Base-by-base conservation (phyloP, 2,888 invertebrate species). In the Idaea aversata region DNA sequence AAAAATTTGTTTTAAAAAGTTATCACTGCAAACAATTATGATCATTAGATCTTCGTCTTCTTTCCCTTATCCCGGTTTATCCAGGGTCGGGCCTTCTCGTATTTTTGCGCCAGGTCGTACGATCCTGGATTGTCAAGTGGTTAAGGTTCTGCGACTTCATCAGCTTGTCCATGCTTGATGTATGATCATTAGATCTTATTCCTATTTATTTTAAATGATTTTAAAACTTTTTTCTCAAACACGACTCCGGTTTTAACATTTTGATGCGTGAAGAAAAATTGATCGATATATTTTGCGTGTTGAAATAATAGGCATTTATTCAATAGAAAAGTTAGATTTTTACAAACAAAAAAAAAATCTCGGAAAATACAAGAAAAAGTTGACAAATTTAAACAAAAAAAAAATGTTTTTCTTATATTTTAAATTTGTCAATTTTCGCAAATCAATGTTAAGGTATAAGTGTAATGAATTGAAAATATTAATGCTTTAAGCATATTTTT, bases 251-350 rank as follows among this genome's bases (percentile, higher is more conserved):
- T 73, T 69, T 72, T 67, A 62, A 68, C 70, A 73, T 83, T 81
- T 72, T 78, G 80, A 77, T 76, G 71, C 68, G 79, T 78, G 80
- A 82, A 66, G 10, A 79, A 83, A 82, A 83, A 66, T 68, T 65
- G 64, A 65, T 62, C 59, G 38, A 63, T 68, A 84, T 83, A 85
- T 79, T 80, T 85, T 79, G 72, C 73, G 70, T 69, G 73, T 76
- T 81, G 78, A 81, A 83, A 81, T 72, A 68, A 73, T 38, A 61
- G 25, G 90, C 90, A 90, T 90, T 90, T 90, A 90, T 88, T 84
- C 81, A 85, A 77, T 75, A 80, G 81, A 79, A 81, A 77, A 70
- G 70, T 72, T 64, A 61, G 59, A 65, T 61, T 34, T 61, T 47
- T 47, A 60, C 57, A 34, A 47, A 57, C 34, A 61, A 34, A n/a